These are phyloP conservation scores for Dasysyrphus albostriatus DNA, from an alignment of 2,888 invertebrate species.

Conservation along the genomic window DNA sequence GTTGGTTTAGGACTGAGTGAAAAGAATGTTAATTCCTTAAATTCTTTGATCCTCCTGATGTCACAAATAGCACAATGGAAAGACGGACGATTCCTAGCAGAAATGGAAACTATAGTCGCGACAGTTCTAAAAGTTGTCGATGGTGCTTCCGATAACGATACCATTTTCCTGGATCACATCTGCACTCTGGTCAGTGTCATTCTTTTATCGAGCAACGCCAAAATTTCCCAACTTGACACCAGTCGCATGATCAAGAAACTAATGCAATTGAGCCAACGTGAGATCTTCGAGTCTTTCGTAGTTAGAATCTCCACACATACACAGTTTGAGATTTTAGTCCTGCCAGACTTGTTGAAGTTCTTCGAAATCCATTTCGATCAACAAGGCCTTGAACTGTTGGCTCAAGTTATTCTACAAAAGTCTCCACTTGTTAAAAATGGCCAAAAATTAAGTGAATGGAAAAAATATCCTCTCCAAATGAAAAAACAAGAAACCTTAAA, in stretches of 20 bases:
- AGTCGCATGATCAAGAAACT: conserved; percentile 88
- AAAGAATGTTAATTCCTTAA: conserved; percentile 75
- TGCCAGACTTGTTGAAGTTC: conserved; percentile 88
- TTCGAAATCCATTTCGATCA: conserved; percentile 86
- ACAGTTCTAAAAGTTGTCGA: conserved; percentile 83
- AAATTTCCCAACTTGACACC: conserved; percentile 89
- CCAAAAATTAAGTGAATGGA: conserved; percentile 87
- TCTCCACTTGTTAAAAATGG: conserved; percentile 87
- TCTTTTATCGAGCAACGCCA: conserved; percentile 86
- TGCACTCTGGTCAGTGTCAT: conserved; percentile 86
- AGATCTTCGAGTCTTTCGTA: conserved; percentile 87
- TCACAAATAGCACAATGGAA: conserved; percentile 87
- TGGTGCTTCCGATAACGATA: conserved; percentile 19
- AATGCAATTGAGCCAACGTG: conserved; percentile 85
- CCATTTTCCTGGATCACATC: conserved; percentile 78
- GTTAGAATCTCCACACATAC: conserved; percentile 87
- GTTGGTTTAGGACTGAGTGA: conserved; percentile 1
- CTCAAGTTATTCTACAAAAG: conserved; percentile 88
- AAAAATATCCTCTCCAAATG: conserved; percentile 87
- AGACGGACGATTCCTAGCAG: conserved; percentile 87
- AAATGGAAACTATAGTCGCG: conserved; percentile 86
- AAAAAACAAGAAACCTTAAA: conserved; percentile 78
- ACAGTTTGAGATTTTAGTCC: conserved; percentile 89
- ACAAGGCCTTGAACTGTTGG: conserved; percentile 86
- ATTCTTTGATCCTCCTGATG: conserved; percentile 86